Conservation (phyloP, 2,797 vertebrate species). For the Scyliorhinus canicula region DNA sequence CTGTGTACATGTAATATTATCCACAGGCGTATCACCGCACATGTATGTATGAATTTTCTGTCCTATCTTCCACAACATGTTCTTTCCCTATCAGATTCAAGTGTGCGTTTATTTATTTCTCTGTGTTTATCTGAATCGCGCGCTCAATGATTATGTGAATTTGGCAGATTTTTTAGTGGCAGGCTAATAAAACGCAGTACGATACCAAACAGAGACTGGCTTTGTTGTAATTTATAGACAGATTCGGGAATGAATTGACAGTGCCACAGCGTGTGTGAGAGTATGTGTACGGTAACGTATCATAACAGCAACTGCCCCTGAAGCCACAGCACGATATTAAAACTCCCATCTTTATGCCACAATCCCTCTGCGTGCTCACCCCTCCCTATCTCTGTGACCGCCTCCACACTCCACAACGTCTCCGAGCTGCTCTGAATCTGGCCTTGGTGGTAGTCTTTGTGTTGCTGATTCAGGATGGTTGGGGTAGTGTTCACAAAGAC, state of each 20-base stretch:
- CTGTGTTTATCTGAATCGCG: not conserved
- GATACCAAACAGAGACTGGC: not conserved
- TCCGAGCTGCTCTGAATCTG: too few species aligned
- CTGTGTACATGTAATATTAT: too few species aligned
- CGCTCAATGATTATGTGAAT: not conserved
- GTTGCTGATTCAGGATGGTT: too few species aligned
- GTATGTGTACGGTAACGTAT: not conserved
- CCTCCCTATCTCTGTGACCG: too few species aligned
- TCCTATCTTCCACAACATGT: not conserved
- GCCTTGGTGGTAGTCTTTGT: too few species aligned
- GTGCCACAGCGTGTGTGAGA: not conserved
- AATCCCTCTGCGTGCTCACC: too few species aligned
- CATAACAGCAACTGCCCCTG: too few species aligned
- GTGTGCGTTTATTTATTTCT: slow-evolving; percentile 7
- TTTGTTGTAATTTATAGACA: not conserved
- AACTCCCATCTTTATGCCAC: too few species aligned
- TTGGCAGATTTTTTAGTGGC: not conserved
- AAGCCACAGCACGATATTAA: too few species aligned
- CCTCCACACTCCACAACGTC: too few species aligned
- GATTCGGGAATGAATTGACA: not conserved
- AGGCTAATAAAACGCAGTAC: not conserved
- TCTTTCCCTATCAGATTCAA: not conserved
- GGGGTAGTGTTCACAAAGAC: too few species aligned
- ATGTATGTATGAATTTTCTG: not conserved
- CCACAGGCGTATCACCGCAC: too few species aligned